A percentile compares a stretch with the other conserved stretches of the same genome.
phyloP scores from a whole-genome alignment of 1,140 invertebrate species.

The Rhyacophila brunnea region DNA sequence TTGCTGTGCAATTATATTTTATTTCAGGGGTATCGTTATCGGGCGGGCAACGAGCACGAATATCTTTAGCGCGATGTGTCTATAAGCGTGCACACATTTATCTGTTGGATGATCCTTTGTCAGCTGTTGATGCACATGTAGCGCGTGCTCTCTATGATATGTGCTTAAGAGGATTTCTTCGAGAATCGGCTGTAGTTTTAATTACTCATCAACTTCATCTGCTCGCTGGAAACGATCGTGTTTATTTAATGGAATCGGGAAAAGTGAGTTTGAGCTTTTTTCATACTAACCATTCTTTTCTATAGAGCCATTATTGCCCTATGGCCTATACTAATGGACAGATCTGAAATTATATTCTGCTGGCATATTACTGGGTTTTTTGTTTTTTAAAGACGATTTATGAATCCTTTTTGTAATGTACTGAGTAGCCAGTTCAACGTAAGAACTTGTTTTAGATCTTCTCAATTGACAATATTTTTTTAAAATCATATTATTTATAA shows the following conservation, averaged over 20 bases:
- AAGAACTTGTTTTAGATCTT: no score
- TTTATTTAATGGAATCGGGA: constrained; percentile 50
- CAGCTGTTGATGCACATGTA: constrained; percentile 61
- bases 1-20: not conserved
- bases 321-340: no score
- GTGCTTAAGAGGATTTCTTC: constrained; percentile 42
- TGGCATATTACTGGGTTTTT: no score
- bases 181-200: constrained; percentile 50
- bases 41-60: constrained; percentile 66
- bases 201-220: constrained; percentile 67
- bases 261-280: constrained; percentile 31
- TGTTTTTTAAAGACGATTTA: no score
- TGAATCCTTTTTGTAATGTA: no score
- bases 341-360: no score
- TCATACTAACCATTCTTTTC: no score
- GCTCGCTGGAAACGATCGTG: constrained; percentile 56
- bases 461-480: no score
- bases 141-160: constrained; percentile 39
- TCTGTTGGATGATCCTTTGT: constrained; percentile 62
- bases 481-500: no score
- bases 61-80: constrained; percentile 65
- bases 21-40: constrained; percentile 47
- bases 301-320: no score
- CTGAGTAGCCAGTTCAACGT: no score
- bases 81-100: constrained; percentile 64